Conservation (phyloP, 2,888 invertebrate species). For the Mycogona germanica region DNA sequence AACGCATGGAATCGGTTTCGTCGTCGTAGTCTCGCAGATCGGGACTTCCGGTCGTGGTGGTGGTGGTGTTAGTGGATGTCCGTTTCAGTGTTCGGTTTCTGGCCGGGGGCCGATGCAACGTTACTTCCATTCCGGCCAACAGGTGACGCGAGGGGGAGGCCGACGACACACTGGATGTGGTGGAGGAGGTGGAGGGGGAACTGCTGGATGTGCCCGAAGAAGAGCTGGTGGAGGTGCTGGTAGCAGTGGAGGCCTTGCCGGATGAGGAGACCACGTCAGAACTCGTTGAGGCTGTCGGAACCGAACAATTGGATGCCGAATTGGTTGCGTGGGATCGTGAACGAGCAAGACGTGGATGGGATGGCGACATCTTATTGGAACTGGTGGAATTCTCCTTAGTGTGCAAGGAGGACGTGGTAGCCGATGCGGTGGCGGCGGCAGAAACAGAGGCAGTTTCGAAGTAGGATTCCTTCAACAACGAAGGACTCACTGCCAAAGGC, state of each 20-base stretch:
- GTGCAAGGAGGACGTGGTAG: no score
- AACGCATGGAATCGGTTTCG: not conserved
- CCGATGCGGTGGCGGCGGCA: no score
- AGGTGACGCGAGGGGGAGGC: constrained; percentile 13
- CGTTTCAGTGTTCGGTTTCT: not conserved
- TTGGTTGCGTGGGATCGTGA: not conserved
- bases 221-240: constrained; percentile 2
- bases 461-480: not conserved
- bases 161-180: constrained; percentile 2
- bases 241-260: not conserved
- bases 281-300: no score
- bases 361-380: not conserved
- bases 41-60: constrained; percentile 1
- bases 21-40: constrained; percentile 3
- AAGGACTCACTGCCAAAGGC: constrained; percentile 3
- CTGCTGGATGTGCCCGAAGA: constrained; percentile 2
- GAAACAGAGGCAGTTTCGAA: no score
- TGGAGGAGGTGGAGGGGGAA: constrained; percentile 4
- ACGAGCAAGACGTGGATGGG: not conserved
- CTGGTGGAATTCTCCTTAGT: no score
- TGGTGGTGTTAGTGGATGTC: constrained; percentile 1
- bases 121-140: not conserved
- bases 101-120: not conserved
- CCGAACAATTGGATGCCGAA: no score
- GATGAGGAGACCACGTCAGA: not conserved